Base-by-base conservation (phyloP, 2,888 invertebrate genomes). In the Girardia tigrina region DNA sequence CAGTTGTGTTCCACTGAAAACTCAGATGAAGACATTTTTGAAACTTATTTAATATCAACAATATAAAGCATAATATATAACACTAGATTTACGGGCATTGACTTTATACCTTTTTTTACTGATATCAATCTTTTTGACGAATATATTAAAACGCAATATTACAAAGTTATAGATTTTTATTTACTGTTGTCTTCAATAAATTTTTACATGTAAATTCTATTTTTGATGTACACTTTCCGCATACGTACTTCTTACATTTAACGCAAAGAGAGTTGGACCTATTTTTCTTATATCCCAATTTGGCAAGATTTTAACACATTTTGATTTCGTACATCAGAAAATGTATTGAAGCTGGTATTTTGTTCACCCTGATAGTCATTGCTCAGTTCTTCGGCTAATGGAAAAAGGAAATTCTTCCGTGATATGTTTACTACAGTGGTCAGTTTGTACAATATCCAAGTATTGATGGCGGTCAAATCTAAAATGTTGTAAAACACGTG, bases 81-180 rank as follows among this genome's bases (percentile, higher is more conserved):
- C 36, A 36, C 36, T 12, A 36, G 36, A 36, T 36, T 36, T 36
- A n/a, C 8, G 36, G 36, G 36, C 56, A 56, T 56, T 56, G 56
- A 56, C 56, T 36, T 12, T 16, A 36, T 36, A 36, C 56, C n/a
- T 56, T n/a, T n/a, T 56, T 56, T 56, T 56, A 56, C 56, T 56
- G 56, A 56, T 8, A 56, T 56, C 56, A n/a, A 23, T 56, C 56
- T 56, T 56, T 56, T 56, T 56, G 56, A 56, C 56, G 16, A 23
- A 23, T 56, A 8, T 56, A 56, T 56, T 56, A 56, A 56, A 56
- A 56, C 23, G 56, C 56, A 56, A 56, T 36, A 36, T 36, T 36
- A 36, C n/a, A 56, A 56, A 56, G 56, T 23, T 56, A 56, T 56
- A 56, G 56, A 56, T 56, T 56, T 56, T 56, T 56, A 56, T 56